Evolutionary conservation across 2,797 vertebrate genomes (phyloP).

Genomic region (Pseudochirops cupreus): DNA sequence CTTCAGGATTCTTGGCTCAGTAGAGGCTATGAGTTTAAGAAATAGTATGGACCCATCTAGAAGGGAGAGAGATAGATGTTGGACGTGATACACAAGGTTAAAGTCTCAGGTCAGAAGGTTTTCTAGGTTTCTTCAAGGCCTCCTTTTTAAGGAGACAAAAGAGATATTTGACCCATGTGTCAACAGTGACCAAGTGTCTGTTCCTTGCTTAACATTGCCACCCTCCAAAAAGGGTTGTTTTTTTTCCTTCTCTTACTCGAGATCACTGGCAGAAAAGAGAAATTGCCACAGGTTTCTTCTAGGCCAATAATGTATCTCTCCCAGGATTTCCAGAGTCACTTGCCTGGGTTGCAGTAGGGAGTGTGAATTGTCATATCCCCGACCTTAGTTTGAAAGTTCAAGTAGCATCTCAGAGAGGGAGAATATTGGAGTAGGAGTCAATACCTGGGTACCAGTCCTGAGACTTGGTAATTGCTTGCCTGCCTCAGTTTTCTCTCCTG

Average conservation of each 20-base stretch:
- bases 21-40: slow-evolving; percentile 46
- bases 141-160: slow-evolving; percentile 42
- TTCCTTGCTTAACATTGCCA: not conserved
- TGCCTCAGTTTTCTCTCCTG: not conserved
- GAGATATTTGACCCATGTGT: slow-evolving; percentile 12
- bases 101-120: slow-evolving; percentile 59
- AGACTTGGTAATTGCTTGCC: slow-evolving; percentile 6
- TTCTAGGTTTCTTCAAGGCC: slow-evolving; percentile 45
- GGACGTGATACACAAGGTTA: slow-evolving; percentile 34
- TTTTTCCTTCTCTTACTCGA: not conserved
- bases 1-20: slow-evolving; percentile 15
- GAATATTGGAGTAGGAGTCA: slow-evolving; percentile 60
- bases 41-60: slow-evolving; percentile 42
- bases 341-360: slow-evolving; percentile 20
- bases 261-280: not conserved
- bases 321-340: not conserved
- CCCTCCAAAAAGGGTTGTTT: not conserved
- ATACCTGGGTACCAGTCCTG: not conserved
- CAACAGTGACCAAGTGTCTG: not conserved
- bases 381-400: slow-evolving; percentile 58
- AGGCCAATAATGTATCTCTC: slow-evolving; percentile 45
- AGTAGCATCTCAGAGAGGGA: slow-evolving; percentile 49
- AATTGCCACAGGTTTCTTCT: slow-evolving; percentile 31
- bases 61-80: slow-evolving; percentile 49
- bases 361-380: slow-evolving; percentile 43